These are phyloP conservation scores for Notothenia coriiceps DNA, from an alignment of 2,113 vertebrate genomes.

Conservation along the genomic window DNA sequence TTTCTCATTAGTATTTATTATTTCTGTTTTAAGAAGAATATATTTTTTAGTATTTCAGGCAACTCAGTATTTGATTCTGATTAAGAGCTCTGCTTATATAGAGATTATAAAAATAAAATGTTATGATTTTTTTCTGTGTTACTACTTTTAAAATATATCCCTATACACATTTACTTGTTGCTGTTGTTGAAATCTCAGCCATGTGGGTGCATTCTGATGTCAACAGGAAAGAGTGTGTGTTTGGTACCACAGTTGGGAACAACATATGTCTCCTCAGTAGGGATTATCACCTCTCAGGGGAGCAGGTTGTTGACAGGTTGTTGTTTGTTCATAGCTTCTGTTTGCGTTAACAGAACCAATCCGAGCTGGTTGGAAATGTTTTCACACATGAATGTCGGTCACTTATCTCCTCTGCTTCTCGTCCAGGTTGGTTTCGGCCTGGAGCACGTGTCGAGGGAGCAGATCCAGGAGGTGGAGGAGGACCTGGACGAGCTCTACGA, in stretches of 20 bases:
- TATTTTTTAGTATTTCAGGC: no score
- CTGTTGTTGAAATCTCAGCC: background rate
- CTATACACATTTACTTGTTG: no score
- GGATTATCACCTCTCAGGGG: background rate
- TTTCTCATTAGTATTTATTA: no score
- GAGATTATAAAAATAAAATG: no score
- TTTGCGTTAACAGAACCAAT: background rate
- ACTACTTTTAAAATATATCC: no score
- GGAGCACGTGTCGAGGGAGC: constrained; percentile 92
- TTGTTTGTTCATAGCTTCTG: background rate
- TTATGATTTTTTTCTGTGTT: no score
- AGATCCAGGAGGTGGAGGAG: constrained; percentile 94
- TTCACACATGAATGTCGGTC: background rate
- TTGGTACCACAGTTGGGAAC: background rate
- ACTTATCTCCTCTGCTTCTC: background rate
- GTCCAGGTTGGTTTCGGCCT: constrained; percentile 90
- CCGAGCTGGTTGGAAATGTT: background rate
- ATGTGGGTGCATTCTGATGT: background rate
- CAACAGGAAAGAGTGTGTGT: background rate
- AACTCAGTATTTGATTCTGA: no score
- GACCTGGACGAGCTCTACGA: constrained; percentile 94
- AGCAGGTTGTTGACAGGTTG: background rate
- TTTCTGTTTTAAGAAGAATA: no score
- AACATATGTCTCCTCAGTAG: background rate
- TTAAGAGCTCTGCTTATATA: no score